Evolutionary conservation across 2,113 vertebrate genomes (phyloP), one percentile per base, ranked within the genome.

Genomic region (Erinaceus europaeus): DNA sequence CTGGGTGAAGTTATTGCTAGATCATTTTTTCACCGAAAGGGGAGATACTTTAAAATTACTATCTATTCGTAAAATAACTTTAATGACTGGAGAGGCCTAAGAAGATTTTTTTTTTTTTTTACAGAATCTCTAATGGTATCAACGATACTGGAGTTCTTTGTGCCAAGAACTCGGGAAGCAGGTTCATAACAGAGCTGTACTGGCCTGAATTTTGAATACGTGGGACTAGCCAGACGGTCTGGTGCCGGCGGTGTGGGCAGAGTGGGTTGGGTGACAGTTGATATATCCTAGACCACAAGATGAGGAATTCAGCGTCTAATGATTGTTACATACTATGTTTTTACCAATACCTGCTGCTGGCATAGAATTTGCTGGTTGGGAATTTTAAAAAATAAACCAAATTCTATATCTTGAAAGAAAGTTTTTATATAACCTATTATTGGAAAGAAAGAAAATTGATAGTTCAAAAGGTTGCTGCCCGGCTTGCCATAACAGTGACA

Each of bases 301-400:
- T 40, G 53, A 36, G 46, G 46, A 88, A 32, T 71, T 85, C 29
- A 64, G 11, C 36, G 23, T 73, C 23, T 55, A 17, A 42, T 62
- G 44, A 44, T 62, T 68, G 65, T 85, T 82, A 61, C 18, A 6
- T 87, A 27, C 40, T 46, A 46, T 77, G 40, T 27, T n/a, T 27
- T 84, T 67, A 40, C 38, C 25, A 32, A 29, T 76, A 88, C 10
- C 55, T 59, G 34, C 40, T 90, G 27, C 48, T 55, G 29, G 46
- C 74, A 48, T 90, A 52, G 32, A 86, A 69, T 84, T 80, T 64
- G 74, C 34, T 84, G 42, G 32, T 61, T 90, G 67, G 61, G 29
- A 89, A 69, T 68, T 86, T 80, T 85, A 71, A 89, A 62, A 93
- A 77, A 44, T 81, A 62, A 82, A 68, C 61, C n/a, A 72, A 61